Evolutionary conservation across 2,888 invertebrate genomes (phyloP).

Genomic region (Ophion slaviceki): DNA sequence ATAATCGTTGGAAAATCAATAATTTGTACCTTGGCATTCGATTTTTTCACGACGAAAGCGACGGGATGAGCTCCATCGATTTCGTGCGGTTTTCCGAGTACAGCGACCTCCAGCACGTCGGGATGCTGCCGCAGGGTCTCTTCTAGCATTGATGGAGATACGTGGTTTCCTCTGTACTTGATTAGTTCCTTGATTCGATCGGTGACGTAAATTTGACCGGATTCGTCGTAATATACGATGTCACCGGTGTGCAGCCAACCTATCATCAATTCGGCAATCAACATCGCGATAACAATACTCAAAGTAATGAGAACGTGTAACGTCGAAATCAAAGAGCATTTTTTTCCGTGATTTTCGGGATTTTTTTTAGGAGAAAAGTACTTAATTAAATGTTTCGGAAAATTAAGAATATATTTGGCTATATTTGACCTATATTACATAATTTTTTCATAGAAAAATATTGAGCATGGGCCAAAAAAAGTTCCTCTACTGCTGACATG

Average conservation of each 20-base stretch:
- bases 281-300: neutral
- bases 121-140: slow-evolving; percentile 72
- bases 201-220: slow-evolving; percentile 75
- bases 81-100: slow-evolving; percentile 74
- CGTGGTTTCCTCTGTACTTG: slow-evolving; percentile 77
- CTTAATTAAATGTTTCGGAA: no score
- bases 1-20: neutral
- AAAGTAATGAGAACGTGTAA: neutral
- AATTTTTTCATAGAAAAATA: no score
- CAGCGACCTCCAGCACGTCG: slow-evolving; percentile 76
- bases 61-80: slow-evolving; percentile 76
- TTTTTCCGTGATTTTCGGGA: no score
- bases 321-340: neutral
- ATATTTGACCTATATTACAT: no score
- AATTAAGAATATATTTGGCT: no score
- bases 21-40: slow-evolving; percentile 30
- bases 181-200: slow-evolving; percentile 79
- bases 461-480: no score
- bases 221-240: slow-evolving; percentile 75
- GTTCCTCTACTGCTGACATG: no score
- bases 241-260: slow-evolving; percentile 80
- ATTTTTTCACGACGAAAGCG: slow-evolving; percentile 74
- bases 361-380: no score
- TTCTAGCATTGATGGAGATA: slow-evolving; percentile 78
- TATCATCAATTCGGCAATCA: neutral